Conservation (phyloP, 2,888 invertebrate species). For the Harpalus rubripes region DNA sequence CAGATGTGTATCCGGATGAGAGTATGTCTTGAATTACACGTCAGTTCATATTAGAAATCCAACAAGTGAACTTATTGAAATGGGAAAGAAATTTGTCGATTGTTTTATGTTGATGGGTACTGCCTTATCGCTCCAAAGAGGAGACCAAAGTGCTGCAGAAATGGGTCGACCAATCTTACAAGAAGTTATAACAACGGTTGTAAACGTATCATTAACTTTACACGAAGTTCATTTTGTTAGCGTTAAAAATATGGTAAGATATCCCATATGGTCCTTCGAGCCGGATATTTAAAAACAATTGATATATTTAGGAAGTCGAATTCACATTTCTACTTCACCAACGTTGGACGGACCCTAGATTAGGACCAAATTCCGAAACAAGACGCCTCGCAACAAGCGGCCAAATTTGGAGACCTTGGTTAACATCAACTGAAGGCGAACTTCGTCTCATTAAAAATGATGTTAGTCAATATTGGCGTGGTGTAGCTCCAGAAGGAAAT, state of each 20-base stretch:
- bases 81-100: slow-evolving; percentile 71
- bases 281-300: slow-evolving; percentile 19
- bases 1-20: slow-evolving; percentile 57
- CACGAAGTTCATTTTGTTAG: slow-evolving; percentile 69
- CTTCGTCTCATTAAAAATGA: slow-evolving; percentile 68
- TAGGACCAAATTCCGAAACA: slow-evolving; percentile 71
- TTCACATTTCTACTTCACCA: slow-evolving; percentile 71
- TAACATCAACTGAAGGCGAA: slow-evolving; percentile 70
- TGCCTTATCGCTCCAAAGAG: slow-evolving; percentile 70
- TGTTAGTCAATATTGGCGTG: slow-evolving; percentile 73
- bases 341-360: slow-evolving; percentile 72
- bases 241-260: slow-evolving; percentile 70
- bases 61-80: slow-evolving; percentile 42
- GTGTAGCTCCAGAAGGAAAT: slow-evolving; percentile 71
- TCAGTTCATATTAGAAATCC: slow-evolving; percentile 21
- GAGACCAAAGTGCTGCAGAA: slow-evolving; percentile 69
- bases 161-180: slow-evolving; percentile 70
- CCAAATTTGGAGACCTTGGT: slow-evolving; percentile 73
- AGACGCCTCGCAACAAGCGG: slow-evolving; percentile 72
- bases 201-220: slow-evolving; percentile 71
- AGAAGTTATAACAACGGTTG: slow-evolving; percentile 69
- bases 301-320: slow-evolving; percentile 70
- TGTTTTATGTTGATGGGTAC: slow-evolving; percentile 72
- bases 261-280: not conserved
- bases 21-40: slow-evolving; percentile 38